Conservation (phyloP, 2,113 vertebrate species). For the Tauraco erythrolophus region DNA sequence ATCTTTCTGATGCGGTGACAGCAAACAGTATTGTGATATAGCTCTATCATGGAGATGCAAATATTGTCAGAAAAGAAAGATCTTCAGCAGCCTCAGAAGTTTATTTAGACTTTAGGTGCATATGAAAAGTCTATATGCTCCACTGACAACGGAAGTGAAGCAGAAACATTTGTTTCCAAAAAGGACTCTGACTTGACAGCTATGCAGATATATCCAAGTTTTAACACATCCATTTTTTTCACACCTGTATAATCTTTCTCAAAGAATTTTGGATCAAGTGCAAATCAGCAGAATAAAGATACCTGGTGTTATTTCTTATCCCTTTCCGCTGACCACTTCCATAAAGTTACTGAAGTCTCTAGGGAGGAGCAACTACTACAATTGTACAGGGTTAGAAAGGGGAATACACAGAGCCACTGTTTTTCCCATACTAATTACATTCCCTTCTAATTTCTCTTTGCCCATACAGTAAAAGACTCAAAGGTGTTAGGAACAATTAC, state of each 20-base stretch:
- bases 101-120: not conserved
- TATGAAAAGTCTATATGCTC: not conserved
- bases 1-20: not conserved
- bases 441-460: not conserved
- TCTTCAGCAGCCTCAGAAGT: not conserved
- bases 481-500: not conserved
- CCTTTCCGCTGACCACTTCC: not conserved
- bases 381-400: not conserved
- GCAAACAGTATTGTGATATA: not conserved
- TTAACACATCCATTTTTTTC: not conserved
- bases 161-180: not conserved
- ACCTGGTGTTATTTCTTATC: not conserved
- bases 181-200: not conserved
- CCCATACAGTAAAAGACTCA: not conserved
- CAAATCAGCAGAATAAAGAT: not conserved
- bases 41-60: not conserved
- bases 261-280: not conserved
- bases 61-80: not conserved
- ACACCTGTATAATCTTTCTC: not conserved
- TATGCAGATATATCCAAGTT: not conserved
- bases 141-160: not conserved
- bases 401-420: not conserved
- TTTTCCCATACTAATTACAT: not conserved
- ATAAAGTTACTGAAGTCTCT: not conserved
- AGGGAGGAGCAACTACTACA: not conserved